These are phyloP conservation scores for Lophius piscatorius DNA, from an alignment of 2,113 vertebrate species.

Conservation along the genomic window DNA sequence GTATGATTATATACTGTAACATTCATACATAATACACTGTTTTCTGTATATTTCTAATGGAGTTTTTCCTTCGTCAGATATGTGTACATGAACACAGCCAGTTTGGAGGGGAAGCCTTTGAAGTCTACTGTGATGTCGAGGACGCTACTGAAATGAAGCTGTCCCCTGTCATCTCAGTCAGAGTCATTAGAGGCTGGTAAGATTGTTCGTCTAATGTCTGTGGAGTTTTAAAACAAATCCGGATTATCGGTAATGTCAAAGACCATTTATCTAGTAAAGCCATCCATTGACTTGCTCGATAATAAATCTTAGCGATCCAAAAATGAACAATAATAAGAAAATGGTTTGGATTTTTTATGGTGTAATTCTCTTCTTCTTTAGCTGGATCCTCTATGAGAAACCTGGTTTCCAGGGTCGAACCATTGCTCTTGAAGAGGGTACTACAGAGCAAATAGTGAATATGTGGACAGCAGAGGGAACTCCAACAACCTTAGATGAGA, in stretches of 20 bases:
- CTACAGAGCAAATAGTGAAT: conserved; percentile 83
- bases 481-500: conserved; percentile 65
- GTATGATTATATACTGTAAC: conserved; percentile 66
- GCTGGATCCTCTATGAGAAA: conserved; percentile 96
- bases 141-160: conserved; percentile 87
- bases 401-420: conserved; percentile 91
- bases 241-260: not conserved
- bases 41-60: not conserved
- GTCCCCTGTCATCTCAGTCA: conserved; percentile 85
- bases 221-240: not conserved
- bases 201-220: conserved; percentile 17
- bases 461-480: conserved; percentile 83
- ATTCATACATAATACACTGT: not conserved
- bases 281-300: too few relatives aligned
- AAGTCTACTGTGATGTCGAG: conserved; percentile 83
- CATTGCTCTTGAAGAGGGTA: conserved; percentile 91
- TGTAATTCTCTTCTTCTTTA: conserved; percentile 54
- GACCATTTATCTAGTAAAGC: too few relatives aligned
- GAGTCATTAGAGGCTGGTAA: conserved; percentile 94
- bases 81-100: conserved; percentile 82
- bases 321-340: not conserved
- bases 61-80: conserved; percentile 76
- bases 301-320: too few relatives aligned
- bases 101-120: conserved; percentile 78
- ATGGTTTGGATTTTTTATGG: not conserved